Base-by-base conservation (phyloP, 2,888 invertebrate species). In the Branchellion lobata region DNA sequence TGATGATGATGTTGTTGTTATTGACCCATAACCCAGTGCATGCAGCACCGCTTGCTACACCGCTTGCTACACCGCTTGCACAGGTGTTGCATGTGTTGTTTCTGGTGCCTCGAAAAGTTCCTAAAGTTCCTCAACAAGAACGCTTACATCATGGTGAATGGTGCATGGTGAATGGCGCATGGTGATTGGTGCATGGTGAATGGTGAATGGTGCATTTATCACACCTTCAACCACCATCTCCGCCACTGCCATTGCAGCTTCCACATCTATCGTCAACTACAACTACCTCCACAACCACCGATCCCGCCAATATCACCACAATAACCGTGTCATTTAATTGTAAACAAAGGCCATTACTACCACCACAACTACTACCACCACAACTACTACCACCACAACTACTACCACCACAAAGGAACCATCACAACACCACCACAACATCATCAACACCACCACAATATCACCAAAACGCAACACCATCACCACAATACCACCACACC, bases 401-500 rank as follows among this genome's bases (percentile, higher is more conserved):
- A 40, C 40, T 8, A 14, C 40, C 5, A 40, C 40, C 40, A 40
- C 40, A 5, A 5, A 40, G 5, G 8, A 40, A 40, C 40, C 14
- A 40, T 14, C 40, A 40, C 40, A 40, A 14, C 40, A 40, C 40
- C 40, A 40, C 40, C 40, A 40, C 40, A 40, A 14, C 40, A 40
- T n/a, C n/a, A 40, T 14, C 40, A 40, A 40, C 40, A 40, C 40
- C 5, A 14, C 40, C 5, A 40, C 40, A 8, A 40, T 14, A 40
- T 40, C 83, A 85, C 75, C 83, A 89, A 89, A 94, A 95, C 86
- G 96, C 97, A n/a, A n/a, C 40, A 40, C 5, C 40, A 40, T 14
- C 5, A 14, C 40, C 5, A 40, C 40, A 8, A 40, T 8, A 40
- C 40, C 40, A 40, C 40, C 40, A 40, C 40, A 40, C 40, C 5